phyloP scores from a whole-genome alignment of 2,797 vertebrate genomes.

The Onychomys arenicola region DNA sequence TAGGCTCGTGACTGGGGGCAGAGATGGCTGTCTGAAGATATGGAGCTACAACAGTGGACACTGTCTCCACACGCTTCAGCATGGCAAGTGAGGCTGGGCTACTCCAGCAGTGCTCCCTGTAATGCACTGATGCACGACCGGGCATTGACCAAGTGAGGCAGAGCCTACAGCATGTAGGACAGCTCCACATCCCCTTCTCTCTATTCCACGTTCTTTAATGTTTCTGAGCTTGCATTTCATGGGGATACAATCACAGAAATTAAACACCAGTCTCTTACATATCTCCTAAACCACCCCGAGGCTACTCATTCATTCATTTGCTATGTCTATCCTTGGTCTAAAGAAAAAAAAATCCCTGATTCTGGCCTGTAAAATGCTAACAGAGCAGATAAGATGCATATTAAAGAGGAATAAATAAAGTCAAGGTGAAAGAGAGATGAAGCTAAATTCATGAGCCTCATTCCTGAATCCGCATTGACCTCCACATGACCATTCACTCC shows the following conservation, averaged over 20 bases:
- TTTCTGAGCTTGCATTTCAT: neutral
- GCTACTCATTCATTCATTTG: neutral
- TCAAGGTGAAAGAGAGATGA: neutral
- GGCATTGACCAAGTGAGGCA: neutral
- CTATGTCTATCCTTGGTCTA: neutral
- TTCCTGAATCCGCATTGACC: neutral
- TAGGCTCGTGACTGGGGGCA: constrained; percentile 89
- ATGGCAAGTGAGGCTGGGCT: constrained; percentile 71
- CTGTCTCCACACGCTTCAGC: constrained; percentile 87
- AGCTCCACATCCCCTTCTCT: neutral
- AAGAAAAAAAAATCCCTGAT: neutral
- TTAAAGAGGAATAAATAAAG: neutral
- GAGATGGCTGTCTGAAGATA: constrained; percentile 89
- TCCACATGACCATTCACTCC: neutral
- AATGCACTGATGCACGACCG: neutral
- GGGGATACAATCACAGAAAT: neutral
- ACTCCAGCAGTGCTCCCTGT: neutral
- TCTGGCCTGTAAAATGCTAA: neutral
- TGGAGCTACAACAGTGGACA: constrained; percentile 89
- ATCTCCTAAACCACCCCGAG: neutral
- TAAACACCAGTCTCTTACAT: neutral
- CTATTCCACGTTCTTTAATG: neutral
- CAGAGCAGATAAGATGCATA: neutral
- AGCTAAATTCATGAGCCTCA: neutral
- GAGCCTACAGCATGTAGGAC: neutral